Evolutionary conservation across 2,113 vertebrate genomes (phyloP).

Genomic region (Cebus imitator): DNA sequence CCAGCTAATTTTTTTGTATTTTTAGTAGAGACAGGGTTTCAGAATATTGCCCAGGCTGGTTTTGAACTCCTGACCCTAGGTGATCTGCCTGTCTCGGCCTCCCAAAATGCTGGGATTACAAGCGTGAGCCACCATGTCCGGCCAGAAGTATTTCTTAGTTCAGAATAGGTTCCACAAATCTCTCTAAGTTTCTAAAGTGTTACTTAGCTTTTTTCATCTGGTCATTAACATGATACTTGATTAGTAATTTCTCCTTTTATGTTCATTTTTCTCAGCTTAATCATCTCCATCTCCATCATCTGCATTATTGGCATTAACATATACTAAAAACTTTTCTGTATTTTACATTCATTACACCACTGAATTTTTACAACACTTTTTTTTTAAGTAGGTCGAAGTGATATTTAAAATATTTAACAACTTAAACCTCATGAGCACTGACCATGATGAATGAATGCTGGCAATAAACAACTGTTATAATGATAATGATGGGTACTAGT

Average conservation of each 20-base stretch:
- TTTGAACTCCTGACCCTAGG: neutral
- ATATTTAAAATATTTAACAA: neutral
- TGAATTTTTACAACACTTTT: neutral
- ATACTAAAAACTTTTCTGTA: neutral
- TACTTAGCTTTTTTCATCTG: neutral
- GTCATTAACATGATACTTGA: neutral
- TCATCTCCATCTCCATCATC: neutral
- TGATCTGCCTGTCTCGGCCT: neutral
- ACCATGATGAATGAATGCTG: neutral
- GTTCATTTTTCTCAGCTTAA: neutral
- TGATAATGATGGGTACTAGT: neutral
- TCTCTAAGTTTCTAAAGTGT: neutral
- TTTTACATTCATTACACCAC: neutral
- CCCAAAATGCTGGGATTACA: neutral
- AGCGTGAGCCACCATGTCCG: fast-evolving
- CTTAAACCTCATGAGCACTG: neutral
- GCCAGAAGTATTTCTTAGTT: neutral
- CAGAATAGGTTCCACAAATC: neutral
- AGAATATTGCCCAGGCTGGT: neutral
- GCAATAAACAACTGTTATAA: neutral
- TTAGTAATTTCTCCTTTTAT: neutral
- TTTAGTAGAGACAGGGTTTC: neutral
- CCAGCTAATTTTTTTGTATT: neutral
- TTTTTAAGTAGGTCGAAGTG: neutral
- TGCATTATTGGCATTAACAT: neutral